A percentile compares a stretch with the other conserved stretches of the same genome.
Conservation (phyloP, 92 coral and sea anemone genomes). For the Pocillopora grandis region DNA sequence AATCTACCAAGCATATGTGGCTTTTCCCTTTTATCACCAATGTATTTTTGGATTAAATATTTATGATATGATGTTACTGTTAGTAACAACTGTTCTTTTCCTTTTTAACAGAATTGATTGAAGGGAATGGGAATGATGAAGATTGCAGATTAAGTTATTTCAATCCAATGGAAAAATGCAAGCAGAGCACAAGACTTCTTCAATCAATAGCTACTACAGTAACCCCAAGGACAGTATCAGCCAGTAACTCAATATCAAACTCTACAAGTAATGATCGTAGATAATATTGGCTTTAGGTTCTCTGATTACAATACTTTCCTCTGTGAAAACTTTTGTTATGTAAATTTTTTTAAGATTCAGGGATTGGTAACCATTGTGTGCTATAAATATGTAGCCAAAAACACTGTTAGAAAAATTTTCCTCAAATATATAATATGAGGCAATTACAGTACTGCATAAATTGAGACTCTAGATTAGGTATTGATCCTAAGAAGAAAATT, state of each 20-base stretch:
- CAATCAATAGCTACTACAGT: neutral
- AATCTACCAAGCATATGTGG: too few species aligned
- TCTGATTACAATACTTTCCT: neutral
- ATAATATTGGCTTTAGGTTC: conserved; percentile 14
- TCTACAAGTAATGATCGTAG: conserved; percentile 18
- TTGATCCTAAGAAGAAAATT: too few species aligned
- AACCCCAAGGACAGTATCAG: neutral
- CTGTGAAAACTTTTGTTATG: too few species aligned
- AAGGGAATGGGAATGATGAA: neutral
- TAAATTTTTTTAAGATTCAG: too few species aligned
- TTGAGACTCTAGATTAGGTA: too few species aligned
- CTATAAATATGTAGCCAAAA: too few species aligned
- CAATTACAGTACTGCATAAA: too few species aligned
- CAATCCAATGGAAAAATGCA: conserved; percentile 18
- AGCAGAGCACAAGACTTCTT: neutral
- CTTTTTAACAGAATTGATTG: neutral
- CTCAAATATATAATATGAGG: too few species aligned
- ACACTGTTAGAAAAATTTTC: too few species aligned
- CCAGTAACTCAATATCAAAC: conserved; percentile 17
- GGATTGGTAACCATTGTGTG: too few species aligned
- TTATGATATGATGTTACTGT: neutral
- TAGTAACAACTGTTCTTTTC: neutral
- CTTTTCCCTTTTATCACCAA: too few species aligned
- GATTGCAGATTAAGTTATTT: neutral
- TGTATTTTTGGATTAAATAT: too few species aligned